These are phyloP conservation scores for Heliconius aoede DNA, from an alignment of 2,888 invertebrate species.

Conservation along the genomic window DNA sequence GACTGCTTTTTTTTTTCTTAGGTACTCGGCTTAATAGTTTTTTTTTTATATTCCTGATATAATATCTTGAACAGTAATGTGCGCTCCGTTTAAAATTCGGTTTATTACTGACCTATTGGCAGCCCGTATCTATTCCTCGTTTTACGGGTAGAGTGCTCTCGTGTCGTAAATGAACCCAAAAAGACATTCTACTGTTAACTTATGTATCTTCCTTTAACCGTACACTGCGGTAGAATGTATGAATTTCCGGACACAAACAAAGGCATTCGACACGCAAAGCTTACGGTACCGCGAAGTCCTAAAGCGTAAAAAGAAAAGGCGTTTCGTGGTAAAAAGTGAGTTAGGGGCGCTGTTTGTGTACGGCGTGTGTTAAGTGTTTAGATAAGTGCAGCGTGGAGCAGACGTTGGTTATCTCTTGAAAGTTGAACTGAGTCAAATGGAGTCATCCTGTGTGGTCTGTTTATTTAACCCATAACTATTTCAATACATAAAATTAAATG, in stretches of 20 bases:
- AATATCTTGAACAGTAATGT: constrained; percentile 40
- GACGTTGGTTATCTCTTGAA: constrained; percentile 80
- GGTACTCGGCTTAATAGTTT: constrained; percentile 75
- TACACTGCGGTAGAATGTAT: constrained; percentile 75
- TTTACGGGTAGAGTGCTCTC: constrained; percentile 46
- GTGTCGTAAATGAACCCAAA: constrained; percentile 63
- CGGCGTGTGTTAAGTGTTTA: constrained; percentile 81
- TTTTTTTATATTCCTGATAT: constrained; percentile 60
- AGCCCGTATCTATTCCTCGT: constrained; percentile 39
- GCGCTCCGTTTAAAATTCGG: constrained; percentile 44
- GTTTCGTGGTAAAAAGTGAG: constrained; percentile 79
- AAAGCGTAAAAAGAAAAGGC: constrained; percentile 78
- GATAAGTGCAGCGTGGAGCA: constrained; percentile 80
- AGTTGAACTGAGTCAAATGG: constrained; percentile 76
- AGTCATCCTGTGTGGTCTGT: constrained; percentile 82
- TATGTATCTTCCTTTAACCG: constrained; percentile 70
- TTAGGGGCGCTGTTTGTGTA: constrained; percentile 79
- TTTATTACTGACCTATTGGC: constrained; percentile 46
- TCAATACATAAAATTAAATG: constrained; percentile 49
- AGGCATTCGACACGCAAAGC: constrained; percentile 75
- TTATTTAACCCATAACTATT: constrained; percentile 70
- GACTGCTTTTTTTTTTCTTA: constrained; percentile 64
- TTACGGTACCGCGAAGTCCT: constrained; percentile 71
- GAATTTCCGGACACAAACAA: constrained; percentile 76
- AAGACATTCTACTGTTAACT: constrained; percentile 65